These are phyloP conservation scores for Microdon myrmicae DNA, from an alignment of 2,888 invertebrate genomes.

Conservation along the genomic window DNA sequence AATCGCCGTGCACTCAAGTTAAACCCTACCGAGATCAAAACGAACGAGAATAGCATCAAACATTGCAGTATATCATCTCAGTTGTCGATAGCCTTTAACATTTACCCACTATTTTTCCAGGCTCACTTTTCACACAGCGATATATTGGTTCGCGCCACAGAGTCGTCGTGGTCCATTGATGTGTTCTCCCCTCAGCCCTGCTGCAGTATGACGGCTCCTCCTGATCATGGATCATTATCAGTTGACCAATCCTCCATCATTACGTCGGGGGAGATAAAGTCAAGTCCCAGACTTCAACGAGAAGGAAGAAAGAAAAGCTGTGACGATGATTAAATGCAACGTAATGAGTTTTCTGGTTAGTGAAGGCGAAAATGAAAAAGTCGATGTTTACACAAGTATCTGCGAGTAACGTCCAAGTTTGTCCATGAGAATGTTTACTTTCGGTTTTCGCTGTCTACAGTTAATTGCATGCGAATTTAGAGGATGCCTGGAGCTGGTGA, in stretches of 20 bases:
- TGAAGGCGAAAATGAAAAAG: too few relatives aligned
- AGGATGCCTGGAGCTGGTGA: too few relatives aligned
- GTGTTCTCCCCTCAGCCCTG: not conserved
- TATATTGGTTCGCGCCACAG: not conserved
- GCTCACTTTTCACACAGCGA: conserved; percentile 25
- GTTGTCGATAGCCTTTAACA: conserved; percentile 50
- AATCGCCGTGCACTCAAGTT: too few relatives aligned
- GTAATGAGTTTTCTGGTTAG: conserved; percentile 42
- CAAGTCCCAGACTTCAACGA: conserved; percentile 9
- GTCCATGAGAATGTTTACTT: too few relatives aligned
- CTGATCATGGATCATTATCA: conserved; percentile 47
- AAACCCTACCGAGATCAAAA: conserved; percentile 8
- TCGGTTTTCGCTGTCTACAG: too few relatives aligned
- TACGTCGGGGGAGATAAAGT: conserved; percentile 32
- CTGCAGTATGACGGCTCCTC: too few relatives aligned
- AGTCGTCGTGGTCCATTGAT: not conserved
- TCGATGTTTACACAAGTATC: too few relatives aligned
- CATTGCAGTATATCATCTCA: conserved; percentile 39
- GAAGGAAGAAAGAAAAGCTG: conserved; percentile 45
- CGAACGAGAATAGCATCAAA: conserved; percentile 40
- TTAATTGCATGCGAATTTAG: too few relatives aligned
- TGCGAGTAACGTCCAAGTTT: too few relatives aligned
- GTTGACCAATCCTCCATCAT: conserved; percentile 34
- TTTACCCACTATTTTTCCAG: conserved; percentile 43
- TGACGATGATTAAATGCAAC: conserved; percentile 49